Evolutionary conservation across 2,797 vertebrate genomes (phyloP).

Genomic region (Argentina silus): DNA sequence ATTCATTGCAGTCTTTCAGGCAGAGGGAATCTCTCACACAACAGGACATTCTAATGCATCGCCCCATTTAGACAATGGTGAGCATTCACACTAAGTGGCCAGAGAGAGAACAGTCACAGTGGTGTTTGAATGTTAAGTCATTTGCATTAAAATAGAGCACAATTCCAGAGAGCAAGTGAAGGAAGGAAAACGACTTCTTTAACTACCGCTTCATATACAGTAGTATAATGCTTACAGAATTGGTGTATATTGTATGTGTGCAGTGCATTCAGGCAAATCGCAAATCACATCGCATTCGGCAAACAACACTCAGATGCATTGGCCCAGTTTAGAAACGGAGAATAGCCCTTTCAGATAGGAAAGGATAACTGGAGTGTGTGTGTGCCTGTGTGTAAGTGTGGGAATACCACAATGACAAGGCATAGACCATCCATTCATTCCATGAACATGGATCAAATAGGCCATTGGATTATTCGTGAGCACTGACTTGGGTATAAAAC

Average conservation of each 20-base stretch:
- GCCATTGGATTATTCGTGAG: no score
- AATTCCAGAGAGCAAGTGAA: slow-evolving; percentile 35
- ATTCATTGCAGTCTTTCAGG: slow-evolving; percentile 38
- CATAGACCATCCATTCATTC: no score
- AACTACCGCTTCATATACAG: neutral
- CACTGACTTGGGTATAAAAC: no score
- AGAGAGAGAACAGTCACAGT: slow-evolving; percentile 57
- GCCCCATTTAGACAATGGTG: slow-evolving; percentile 63
- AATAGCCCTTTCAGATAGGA: neutral
- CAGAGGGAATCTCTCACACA: slow-evolving; percentile 46
- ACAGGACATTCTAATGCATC: slow-evolving; percentile 40
- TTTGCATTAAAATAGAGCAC: slow-evolving; percentile 42
- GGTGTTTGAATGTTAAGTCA: slow-evolving; percentile 43
- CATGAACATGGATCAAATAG: no score
- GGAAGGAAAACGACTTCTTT: slow-evolving; percentile 22
- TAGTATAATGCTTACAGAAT: neutral
- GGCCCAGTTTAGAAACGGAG: no score
- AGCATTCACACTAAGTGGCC: slow-evolving; percentile 56
- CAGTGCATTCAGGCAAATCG: neutral
- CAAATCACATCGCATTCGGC: neutral
- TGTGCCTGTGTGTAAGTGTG: slow-evolving; percentile 1
- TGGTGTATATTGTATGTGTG: neutral
- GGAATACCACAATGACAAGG: no score
- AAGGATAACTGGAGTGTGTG: neutral
- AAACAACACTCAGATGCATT: no score